Percentiles rank a stretch among this genome's conserved stretches.
Conservation (phyloP, 2,888 invertebrate species). For the Alcis repandata region DNA sequence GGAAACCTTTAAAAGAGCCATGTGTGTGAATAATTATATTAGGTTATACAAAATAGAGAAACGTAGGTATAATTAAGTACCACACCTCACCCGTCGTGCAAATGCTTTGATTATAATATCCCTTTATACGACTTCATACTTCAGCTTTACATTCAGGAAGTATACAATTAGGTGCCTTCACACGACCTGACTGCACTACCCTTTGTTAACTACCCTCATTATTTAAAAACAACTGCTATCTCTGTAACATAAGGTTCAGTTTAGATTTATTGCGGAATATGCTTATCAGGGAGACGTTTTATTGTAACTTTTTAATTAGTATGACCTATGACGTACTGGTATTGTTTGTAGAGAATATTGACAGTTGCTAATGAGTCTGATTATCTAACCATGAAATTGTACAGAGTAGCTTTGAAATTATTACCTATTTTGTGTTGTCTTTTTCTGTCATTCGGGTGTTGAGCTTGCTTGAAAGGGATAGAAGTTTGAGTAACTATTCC, state of each 20-base stretch:
- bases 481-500: no score
- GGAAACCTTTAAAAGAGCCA: no score
- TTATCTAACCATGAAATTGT: background rate
- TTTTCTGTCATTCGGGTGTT: no score
- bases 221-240: conserved; percentile 21
- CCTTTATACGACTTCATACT: background rate
- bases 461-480: no score
- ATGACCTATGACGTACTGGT: conserved; percentile 46
- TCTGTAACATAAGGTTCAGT: background rate
- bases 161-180: conserved; percentile 43
- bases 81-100: background rate
- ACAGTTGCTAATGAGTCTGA: background rate
- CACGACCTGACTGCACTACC: conserved; percentile 44
- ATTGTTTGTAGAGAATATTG: conserved; percentile 47
- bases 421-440: no score
- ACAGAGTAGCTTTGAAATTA: background rate
- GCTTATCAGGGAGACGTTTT: conserved; percentile 40
- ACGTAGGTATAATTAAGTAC: background rate
- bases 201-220: conserved; percentile 32
- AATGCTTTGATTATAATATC: background rate
- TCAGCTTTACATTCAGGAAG: conserved; percentile 15
- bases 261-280: conserved; percentile 20
- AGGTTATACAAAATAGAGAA: no score
- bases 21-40: no score
- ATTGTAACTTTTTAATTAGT: conserved; percentile 63